phyloP scores from a whole-genome alignment of 2,113 vertebrate species.

The Podocnemis expansa region DNA sequence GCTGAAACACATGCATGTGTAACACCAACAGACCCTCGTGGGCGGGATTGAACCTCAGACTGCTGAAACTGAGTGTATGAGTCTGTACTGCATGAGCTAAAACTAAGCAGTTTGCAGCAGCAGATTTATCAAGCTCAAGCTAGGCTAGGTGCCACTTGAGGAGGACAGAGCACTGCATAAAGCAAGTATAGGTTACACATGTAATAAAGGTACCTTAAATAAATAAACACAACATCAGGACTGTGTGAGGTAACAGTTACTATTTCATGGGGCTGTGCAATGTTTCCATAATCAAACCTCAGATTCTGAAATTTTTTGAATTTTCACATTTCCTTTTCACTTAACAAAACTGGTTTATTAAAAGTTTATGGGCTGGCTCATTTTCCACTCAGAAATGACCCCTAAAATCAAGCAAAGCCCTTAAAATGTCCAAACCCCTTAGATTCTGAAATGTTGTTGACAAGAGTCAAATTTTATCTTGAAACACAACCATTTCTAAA shows the following conservation, averaged over 20 bases:
- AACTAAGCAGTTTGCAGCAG: too few species aligned
- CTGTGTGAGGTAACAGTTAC: slow-evolving; percentile 67
- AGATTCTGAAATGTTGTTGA: not conserved
- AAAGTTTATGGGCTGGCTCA: not conserved
- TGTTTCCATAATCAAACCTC: slow-evolving; percentile 38
- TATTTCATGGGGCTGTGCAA: slow-evolving; percentile 46
- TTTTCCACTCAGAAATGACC: slow-evolving; percentile 9
- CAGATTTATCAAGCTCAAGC: too few species aligned
- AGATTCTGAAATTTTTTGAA: not conserved
- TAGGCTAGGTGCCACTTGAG: too few species aligned
- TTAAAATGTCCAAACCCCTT: not conserved
- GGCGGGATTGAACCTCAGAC: too few species aligned
- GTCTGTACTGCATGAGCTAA: too few species aligned
- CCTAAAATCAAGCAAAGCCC: not conserved
- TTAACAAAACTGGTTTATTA: not conserved
- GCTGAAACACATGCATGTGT: slow-evolving; percentile 73
- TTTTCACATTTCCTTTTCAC: not conserved
- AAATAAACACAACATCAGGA: slow-evolving; percentile 73
- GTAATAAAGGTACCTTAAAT: slow-evolving; percentile 76
- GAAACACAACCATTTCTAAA: not conserved
- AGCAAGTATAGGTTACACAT: too few species aligned
- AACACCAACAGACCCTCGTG: too few species aligned
- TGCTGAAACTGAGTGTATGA: too few species aligned
- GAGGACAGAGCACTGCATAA: too few species aligned
- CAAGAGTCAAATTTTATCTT: not conserved